These are phyloP conservation scores for Trinectes maculatus DNA, from an alignment of 2,113 vertebrate genomes.

Conservation along the genomic window DNA sequence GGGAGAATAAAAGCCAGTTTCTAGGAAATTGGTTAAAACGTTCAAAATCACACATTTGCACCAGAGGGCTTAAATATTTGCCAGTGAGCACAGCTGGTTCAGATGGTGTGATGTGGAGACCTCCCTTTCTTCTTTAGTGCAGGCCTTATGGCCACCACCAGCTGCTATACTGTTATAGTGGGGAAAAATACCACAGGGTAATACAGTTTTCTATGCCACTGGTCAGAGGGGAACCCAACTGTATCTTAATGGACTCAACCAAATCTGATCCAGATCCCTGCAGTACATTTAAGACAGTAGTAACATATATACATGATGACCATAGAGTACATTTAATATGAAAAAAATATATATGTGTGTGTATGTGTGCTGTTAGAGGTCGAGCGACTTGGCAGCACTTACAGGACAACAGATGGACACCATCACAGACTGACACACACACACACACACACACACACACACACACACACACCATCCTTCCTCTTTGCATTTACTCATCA, in stretches of 20 bases:
- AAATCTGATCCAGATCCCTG: not conserved
- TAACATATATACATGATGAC: slow-evolving; percentile 12
- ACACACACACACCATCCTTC: slow-evolving; percentile 43
- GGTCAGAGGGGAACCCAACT: not conserved
- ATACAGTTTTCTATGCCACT: not conserved
- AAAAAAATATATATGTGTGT: slow-evolving; percentile 4
- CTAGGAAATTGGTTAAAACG: not conserved
- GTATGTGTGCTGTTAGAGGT: slow-evolving; percentile 30
- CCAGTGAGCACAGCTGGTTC: not conserved
- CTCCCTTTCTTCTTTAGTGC: not conserved
- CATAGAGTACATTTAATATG: slow-evolving; percentile 9
- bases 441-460: slow-evolving; percentile 29
- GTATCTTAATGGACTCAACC: slow-evolving; percentile 12
- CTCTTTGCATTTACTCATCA: slow-evolving; percentile 53
- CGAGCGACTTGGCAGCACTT: slow-evolving; percentile 56
- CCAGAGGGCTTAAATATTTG: not conserved
- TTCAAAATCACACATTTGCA: not conserved
- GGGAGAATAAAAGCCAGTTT: not conserved
- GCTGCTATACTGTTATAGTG: not conserved
- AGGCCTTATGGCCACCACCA: not conserved
- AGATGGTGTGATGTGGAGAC: slow-evolving; percentile 12
- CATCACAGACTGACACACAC: slow-evolving; percentile 55
- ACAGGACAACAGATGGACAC: slow-evolving; percentile 58
- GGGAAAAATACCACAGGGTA: not conserved
- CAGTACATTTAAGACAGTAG: not conserved